Evolutionary conservation across 2,888 invertebrate species (phyloP), one percentile per base, ranked within the genome.

Genomic region (Gymnosoma rotundatum): DNA sequence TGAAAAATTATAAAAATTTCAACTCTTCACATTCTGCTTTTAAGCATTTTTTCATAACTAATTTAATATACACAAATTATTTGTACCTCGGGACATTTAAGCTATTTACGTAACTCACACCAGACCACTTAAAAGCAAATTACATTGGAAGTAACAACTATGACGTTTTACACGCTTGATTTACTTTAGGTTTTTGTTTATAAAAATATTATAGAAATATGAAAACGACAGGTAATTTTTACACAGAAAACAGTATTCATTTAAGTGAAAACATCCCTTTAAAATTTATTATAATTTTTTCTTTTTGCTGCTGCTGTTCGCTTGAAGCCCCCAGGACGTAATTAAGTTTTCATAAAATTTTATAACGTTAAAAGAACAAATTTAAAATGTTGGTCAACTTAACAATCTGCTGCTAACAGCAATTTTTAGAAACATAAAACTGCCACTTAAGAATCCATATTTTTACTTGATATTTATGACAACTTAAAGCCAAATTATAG

Each of bases 281-380:
- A 18, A 54, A 56, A 50, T 12, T 64, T 32, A 36, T 1, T 21
- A n/a, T n/a, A 58, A 42, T 61, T 48, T 67, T 48, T 52, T 42
- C 6, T 36, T 21, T 7, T 32, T 32, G 16, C 32, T 36, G 42
- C 20, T 58, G 12, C 48, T 60, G 42, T n/a, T 78, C 16, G 8
- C 12, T 58, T 21, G 38, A 88, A 87, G 87, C 90, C 91, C 90
- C 87, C 87, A 90, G 91, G 91, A 90, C 89, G 88, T 90, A 90
- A 90, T 91, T 90, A 91, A 91, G 90, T 91, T 91, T 91, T 90
- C 89, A 90, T 88, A 88, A 90, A 90, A 76, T 79, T 76, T 76
- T 38, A n/a, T 32, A 38, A 78, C 73, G 52, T 42, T 58, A 20
- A 52, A 50, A 50, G n/a, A 52, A 25, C 6, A 54, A n/a, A 60